A percentile compares a stretch with the other conserved stretches of the same genome.
phyloP scores from a whole-genome alignment of 2,113 vertebrate genomes.

The Ariopsis seemanni region DNA sequence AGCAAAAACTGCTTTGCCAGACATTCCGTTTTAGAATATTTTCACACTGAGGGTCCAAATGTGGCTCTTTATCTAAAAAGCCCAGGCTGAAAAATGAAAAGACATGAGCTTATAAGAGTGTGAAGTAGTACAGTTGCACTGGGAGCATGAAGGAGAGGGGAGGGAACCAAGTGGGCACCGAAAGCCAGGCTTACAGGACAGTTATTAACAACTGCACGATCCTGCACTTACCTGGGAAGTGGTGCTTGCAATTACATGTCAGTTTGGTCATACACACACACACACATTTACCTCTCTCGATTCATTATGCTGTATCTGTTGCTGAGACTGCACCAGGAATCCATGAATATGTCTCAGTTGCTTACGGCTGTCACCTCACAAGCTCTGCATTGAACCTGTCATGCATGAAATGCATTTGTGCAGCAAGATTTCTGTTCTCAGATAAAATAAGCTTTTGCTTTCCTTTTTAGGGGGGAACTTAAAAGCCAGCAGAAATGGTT shows the following conservation, averaged over 20 bases:
- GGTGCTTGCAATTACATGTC: constrained; percentile 66
- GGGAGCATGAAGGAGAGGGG: constrained; percentile 62
- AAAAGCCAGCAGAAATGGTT: constrained; percentile 42
- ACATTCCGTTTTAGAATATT: constrained; percentile 63
- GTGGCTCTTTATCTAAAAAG: constrained; percentile 74
- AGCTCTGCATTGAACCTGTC: constrained; percentile 61
- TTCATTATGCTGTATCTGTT: constrained; percentile 68
- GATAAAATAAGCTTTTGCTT: constrained; percentile 27
- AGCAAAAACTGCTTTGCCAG: constrained; percentile 56
- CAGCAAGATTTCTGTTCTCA: constrained; percentile 57
- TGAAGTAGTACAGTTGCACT: constrained; percentile 68
- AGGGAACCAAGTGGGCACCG: constrained; percentile 58
- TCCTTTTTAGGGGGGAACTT: constrained; percentile 33
- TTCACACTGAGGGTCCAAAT: constrained; percentile 72
- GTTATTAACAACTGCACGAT: constrained; percentile 58
- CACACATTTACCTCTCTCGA: constrained; percentile 54
- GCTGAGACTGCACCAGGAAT: constrained; percentile 57
- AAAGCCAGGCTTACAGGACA: constrained; percentile 62
- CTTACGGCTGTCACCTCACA: constrained; percentile 72
- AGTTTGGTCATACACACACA: constrained; percentile 58
- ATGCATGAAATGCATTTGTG: constrained; percentile 66
- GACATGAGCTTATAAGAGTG: constrained; percentile 72
- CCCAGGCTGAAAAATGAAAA: constrained; percentile 73
- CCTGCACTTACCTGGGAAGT: constrained; percentile 71
- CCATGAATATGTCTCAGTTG: constrained; percentile 69